Percentiles rank a stretch among this genome's conserved stretches.
These are phyloP conservation scores for Petrocephalus zakoni DNA, from an alignment of 2,113 vertebrate species.

Conservation along the genomic window DNA sequence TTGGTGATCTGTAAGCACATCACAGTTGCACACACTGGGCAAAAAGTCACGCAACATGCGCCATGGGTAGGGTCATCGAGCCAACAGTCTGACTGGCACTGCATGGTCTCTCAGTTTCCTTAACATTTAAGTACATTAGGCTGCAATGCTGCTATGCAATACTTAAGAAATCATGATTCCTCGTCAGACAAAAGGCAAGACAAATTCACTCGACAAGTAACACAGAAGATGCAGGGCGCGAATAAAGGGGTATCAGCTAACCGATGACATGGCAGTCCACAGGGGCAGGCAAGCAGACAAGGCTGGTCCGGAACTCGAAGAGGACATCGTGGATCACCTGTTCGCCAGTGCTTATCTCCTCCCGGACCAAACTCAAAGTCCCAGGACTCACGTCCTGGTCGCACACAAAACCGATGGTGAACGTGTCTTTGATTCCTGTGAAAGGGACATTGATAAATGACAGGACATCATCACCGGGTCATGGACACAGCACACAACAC, in stretches of 20 bases:
- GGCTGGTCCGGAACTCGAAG: slow-evolving; percentile 81
- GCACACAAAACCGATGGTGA: slow-evolving; percentile 79
- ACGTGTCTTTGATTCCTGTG: slow-evolving; percentile 66
- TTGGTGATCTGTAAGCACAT: slow-evolving; percentile 62
- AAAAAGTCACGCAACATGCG: not conserved
- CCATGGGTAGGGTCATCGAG: not conserved
- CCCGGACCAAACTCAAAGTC: slow-evolving; percentile 57
- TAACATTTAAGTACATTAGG: no score
- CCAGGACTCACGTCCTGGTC: slow-evolving; percentile 63
- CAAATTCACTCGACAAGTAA: not conserved
- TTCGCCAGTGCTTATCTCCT: slow-evolving; percentile 60
- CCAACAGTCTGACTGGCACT: no score
- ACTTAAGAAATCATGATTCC: not conserved
- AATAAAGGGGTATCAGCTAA: slow-evolving; percentile 33
- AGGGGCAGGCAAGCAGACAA: slow-evolving; percentile 78
- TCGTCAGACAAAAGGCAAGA: not conserved
- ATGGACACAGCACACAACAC: not conserved
- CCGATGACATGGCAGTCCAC: slow-evolving; percentile 82
- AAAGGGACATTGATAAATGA: not conserved
- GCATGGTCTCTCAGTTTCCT: no score
- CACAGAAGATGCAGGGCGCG: not conserved
- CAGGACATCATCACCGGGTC: not conserved
- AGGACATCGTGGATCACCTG: slow-evolving; percentile 63
- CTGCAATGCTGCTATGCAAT: no score
- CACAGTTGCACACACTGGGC: not conserved